Evolutionary conservation across 2,113 vertebrate genomes (phyloP).

Genomic region (Elephas maximus): DNA sequence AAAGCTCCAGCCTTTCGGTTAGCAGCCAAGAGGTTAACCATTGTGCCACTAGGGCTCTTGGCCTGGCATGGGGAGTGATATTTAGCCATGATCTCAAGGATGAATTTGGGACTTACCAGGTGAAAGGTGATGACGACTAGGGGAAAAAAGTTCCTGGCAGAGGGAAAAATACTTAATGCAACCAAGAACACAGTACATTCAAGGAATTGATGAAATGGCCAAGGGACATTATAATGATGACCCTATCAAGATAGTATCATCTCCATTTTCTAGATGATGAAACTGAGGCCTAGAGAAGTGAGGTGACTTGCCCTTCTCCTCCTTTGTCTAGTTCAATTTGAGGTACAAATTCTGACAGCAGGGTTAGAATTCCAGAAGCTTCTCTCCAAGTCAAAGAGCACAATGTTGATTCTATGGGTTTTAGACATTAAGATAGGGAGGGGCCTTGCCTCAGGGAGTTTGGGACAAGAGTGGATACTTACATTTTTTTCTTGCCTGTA

Average conservation of each 20-base stretch:
- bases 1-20: too few relatives aligned
- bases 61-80: not conserved
- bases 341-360: conserved; percentile 31
- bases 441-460: not conserved
- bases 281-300: not conserved
- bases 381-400: not conserved
- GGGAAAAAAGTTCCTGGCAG: not conserved
- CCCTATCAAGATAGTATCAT: not conserved
- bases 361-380: not conserved
- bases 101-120: not conserved
- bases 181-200: conserved; percentile 13
- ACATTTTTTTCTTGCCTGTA: not conserved
- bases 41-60: too few relatives aligned
- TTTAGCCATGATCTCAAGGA: conserved; percentile 11
- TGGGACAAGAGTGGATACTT: not conserved
- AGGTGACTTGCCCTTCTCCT: not conserved
- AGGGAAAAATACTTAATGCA: not conserved
- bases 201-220: not conserved
- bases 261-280: not conserved
- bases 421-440: not conserved
- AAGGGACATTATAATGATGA: not conserved
- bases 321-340: not conserved
- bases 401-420: conserved; percentile 15
- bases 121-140: not conserved
- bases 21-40: too few relatives aligned